Conservation (phyloP, 2,113 vertebrate genomes). For the Rhinoderma darwinii region DNA sequence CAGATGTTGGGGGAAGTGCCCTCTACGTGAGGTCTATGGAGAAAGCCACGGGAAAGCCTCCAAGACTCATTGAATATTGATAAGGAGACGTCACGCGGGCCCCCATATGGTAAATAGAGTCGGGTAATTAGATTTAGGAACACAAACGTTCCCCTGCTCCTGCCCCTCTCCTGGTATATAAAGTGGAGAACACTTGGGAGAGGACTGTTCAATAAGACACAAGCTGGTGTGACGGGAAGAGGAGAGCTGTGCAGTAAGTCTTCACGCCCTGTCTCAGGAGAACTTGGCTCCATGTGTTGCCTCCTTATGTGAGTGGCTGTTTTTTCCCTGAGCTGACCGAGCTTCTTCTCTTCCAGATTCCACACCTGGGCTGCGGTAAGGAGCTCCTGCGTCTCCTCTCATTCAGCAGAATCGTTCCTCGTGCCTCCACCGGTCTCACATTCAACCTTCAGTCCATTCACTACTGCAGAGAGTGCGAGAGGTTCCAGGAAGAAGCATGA, state of each 20-base stretch:
- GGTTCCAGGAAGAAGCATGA: constrained; percentile 78
- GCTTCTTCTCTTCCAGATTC: constrained; percentile 33
- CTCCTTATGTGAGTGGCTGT: not conserved
- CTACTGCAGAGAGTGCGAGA: not conserved
- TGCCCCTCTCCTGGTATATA: constrained; percentile 73
- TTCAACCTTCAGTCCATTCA: not conserved
- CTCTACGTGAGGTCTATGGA: not conserved
- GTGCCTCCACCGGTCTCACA: constrained; percentile 5
- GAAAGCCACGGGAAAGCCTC: not conserved
- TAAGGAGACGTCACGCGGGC: constrained; percentile 54
- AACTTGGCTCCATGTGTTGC: not conserved
- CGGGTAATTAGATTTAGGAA: constrained; percentile 70
- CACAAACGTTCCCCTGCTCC: constrained; percentile 65
- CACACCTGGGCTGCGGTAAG: not conserved
- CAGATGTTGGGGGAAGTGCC: not conserved
- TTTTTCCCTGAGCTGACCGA: not conserved
- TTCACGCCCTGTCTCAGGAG: not conserved
- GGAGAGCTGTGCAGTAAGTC: constrained; percentile 53
- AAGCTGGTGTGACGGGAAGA: constrained; percentile 22
- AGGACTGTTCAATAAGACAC: constrained; percentile 37
- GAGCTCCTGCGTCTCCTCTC: not conserved
- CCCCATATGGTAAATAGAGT: constrained; percentile 64
- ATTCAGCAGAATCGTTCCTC: not conserved
- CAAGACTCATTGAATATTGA: constrained; percentile 60
- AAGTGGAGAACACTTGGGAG: constrained; percentile 60